Conservation (phyloP, 2,797 vertebrate genomes). For the Coccyzus lansbergi region DNA sequence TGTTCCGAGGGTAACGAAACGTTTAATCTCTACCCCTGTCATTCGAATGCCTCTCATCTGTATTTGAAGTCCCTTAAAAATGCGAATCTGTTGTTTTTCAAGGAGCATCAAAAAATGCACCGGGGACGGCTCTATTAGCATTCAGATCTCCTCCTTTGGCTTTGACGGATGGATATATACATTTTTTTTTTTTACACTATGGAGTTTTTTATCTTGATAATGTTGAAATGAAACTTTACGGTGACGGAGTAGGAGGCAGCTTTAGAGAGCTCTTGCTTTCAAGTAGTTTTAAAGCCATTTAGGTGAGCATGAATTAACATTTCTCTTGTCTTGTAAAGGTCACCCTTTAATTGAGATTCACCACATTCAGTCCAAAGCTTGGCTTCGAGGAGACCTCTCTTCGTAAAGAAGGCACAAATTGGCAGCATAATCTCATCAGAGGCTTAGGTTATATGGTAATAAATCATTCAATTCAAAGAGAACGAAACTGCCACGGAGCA, state of each 20-base stretch:
- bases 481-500: constrained; percentile 10
- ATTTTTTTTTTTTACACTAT: neutral
- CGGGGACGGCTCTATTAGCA: neutral
- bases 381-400: neutral
- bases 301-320: constrained; percentile 55
- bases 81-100: neutral
- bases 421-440: constrained; percentile 53
- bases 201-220: neutral
- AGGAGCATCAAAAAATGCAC: constrained; percentile 11
- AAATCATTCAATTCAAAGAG: constrained; percentile 43
- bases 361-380: neutral
- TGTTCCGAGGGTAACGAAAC: neutral
- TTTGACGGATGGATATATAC: neutral
- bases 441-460: constrained; percentile 11
- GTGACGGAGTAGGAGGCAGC: neutral
- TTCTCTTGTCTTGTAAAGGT: constrained; percentile 55
- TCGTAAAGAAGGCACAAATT: constrained; percentile 11
- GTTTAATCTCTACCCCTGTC: constrained; percentile 59
- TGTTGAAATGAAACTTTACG: neutral
- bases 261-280: neutral
- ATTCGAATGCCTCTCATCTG: neutral
- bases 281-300: neutral
- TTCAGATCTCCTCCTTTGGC: neutral
- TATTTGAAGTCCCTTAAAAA: neutral
- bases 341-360: constrained; percentile 55